phyloP scores from a whole-genome alignment of 2,888 invertebrate species.

The Dastarcus helophoroides region DNA sequence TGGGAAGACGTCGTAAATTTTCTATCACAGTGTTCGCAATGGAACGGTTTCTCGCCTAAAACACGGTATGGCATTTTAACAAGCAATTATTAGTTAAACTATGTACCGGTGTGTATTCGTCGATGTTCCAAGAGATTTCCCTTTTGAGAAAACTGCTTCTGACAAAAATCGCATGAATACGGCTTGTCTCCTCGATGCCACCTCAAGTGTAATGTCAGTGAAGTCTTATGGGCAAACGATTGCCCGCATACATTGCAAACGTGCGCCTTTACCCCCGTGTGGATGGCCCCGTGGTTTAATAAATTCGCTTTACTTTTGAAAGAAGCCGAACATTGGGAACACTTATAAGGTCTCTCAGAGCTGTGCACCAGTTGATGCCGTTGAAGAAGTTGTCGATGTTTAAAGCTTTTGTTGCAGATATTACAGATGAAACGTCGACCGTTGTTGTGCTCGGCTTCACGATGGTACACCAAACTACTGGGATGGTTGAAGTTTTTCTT shows the following conservation, averaged over 20 bases:
- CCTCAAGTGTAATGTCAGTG: slow-evolving; percentile 60
- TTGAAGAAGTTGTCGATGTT: slow-evolving; percentile 59
- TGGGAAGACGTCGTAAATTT: slow-evolving; percentile 66
- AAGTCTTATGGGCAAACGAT: slow-evolving; percentile 66
- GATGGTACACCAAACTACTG: slow-evolving; percentile 64
- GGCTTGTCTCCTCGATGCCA: slow-evolving; percentile 62
- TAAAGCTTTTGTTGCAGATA: slow-evolving; percentile 65
- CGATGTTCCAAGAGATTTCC: slow-evolving; percentile 67
- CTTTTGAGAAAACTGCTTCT: slow-evolving; percentile 64
- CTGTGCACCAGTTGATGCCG: slow-evolving; percentile 73
- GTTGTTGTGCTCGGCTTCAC: slow-evolving; percentile 44
- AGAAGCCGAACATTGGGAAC: slow-evolving; percentile 46
- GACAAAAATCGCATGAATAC: slow-evolving; percentile 54
- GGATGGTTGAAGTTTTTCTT: slow-evolving; percentile 50
- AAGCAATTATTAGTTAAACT: slow-evolving; percentile 1
- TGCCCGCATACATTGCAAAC: slow-evolving; percentile 50
- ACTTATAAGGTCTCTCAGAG: slow-evolving; percentile 51
- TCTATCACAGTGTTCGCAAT: slow-evolving; percentile 53
- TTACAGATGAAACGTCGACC: slow-evolving; percentile 54
- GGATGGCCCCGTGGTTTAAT: slow-evolving; percentile 58
- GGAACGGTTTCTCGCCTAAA: slow-evolving; percentile 61
- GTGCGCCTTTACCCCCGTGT: slow-evolving; percentile 60
- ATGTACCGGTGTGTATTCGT: slow-evolving; percentile 53
- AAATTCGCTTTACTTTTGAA: slow-evolving; percentile 66
- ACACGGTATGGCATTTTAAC: slow-evolving; percentile 5